Percentiles rank a stretch among this genome's conserved stretches.
These are phyloP conservation scores for Ctenodactylus gundi DNA, from an alignment of 2,113 vertebrate genomes.

Conservation along the genomic window DNA sequence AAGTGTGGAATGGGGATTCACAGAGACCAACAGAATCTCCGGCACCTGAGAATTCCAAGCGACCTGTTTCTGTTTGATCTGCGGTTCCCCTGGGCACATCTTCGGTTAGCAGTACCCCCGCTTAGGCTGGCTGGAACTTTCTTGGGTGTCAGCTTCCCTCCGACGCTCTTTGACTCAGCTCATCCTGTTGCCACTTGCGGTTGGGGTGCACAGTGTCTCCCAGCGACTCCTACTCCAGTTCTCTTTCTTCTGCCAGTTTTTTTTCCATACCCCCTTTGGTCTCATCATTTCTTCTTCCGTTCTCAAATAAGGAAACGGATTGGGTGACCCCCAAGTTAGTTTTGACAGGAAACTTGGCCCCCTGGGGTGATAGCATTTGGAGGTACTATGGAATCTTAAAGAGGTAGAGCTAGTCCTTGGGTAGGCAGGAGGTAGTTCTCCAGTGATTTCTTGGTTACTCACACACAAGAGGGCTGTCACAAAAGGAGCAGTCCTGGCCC, in stretches of 20 bases:
- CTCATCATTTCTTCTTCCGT: too few species aligned
- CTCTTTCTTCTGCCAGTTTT: neutral
- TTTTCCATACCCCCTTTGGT: neutral
- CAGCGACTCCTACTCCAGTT: neutral
- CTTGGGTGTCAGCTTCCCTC: too few species aligned
- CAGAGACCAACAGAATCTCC: too few species aligned
- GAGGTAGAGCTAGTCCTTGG: neutral
- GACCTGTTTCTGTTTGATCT: neutral
- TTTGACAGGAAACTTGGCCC: neutral
- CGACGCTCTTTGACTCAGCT: neutral
- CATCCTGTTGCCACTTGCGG: neutral
- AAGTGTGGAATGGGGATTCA: neutral
- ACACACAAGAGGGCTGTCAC: neutral
- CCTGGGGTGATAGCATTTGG: neutral
- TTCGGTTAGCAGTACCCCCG: neutral
- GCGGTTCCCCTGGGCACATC: neutral
- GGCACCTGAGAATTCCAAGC: too few species aligned
- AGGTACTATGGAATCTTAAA: neutral
- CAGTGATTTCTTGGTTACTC: neutral
- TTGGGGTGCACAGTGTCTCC: neutral
- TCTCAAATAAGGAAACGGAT: too few species aligned
- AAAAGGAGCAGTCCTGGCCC: neutral
- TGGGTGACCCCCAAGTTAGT: neutral
- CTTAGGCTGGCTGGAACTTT: neutral
- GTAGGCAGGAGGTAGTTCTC: neutral